Percentiles rank a stretch among this genome's conserved stretches.
phyloP scores from a whole-genome alignment of 2,888 invertebrate genomes.

The Apomyelois bistriatella region DNA sequence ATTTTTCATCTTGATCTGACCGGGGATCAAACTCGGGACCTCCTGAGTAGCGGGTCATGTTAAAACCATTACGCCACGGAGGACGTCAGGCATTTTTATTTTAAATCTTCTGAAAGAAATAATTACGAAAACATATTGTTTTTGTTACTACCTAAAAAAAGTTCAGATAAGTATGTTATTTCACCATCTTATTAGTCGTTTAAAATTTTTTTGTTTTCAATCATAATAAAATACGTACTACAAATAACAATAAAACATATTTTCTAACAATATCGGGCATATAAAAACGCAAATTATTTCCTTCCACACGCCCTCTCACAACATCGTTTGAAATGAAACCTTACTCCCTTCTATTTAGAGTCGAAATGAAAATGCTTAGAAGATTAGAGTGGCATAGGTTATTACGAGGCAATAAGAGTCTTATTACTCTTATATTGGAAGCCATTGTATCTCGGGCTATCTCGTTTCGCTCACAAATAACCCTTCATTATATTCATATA shows the following conservation, averaged over 20 bases:
- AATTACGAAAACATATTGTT: no score
- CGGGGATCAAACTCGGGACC: no score
- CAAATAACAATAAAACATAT: constrained; percentile 13
- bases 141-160: no score
- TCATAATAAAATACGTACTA: not conserved
- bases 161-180: no score
- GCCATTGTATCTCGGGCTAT: not conserved
- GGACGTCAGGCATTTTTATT: no score
- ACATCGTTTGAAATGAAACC: not conserved
- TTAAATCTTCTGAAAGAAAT: no score
- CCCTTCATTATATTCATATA: not conserved
- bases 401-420: constrained; percentile 2
- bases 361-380: not conserved
- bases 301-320: not conserved
- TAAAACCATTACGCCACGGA: no score
- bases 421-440: constrained; percentile 5
- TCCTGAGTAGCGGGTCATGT: no score
- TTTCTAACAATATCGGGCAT: constrained; percentile 2
- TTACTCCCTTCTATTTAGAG: not conserved
- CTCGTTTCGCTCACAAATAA: not conserved
- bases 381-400: not conserved
- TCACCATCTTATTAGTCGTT: no score
- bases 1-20: no score
- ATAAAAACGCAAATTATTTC: constrained; percentile 13
- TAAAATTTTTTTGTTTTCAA: not conserved